Base-by-base conservation (phyloP, 1,140 invertebrate genomes). In the Odontomachus brunneus region DNA sequence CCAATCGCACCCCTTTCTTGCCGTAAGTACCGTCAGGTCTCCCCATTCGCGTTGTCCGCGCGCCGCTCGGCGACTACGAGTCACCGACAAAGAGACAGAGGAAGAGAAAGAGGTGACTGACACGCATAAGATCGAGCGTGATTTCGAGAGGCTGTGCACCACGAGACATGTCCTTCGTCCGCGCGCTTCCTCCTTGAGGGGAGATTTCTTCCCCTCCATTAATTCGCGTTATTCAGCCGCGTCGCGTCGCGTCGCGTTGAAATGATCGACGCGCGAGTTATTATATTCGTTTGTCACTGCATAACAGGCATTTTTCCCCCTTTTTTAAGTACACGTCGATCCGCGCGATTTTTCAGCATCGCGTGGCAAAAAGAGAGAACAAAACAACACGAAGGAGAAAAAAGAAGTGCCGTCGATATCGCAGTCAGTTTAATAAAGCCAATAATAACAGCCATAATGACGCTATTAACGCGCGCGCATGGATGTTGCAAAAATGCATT, bases 1-100 rank as follows among this genome's bases (percentile, higher is more conserved):
- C 89, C 89, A 59, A 88, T 88, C 84, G 84, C 85, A 85, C 86
- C 82, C 86, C 83, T 89, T 85, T 87, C 87, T 88, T 87, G 38
- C 86, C 26, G 85, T 87, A 86, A 87, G 85, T 87, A 87, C 85
- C 86, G 73, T 80, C 86, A 74, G 67, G 72, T 84, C 67, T 67
- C 38, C 38, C 38, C 9, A 44, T 44, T 44, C 9, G 38, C 38
- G 67, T 67, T 71, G 73, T 63, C 44, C 73, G 81, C 72, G 72
- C 78, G 72, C 78, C 59, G 84, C 73, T 66, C 29, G 62, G 55
- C 59, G 38, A 83, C 69, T 67, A 63, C 66, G 66, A 48, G 69
- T 49, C 24, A 11, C 22, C 69, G 76, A 66, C 38, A 44, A 44
- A 44, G 38, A 44, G 3, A 44, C 29, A 33, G 2, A 7, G 9